These are phyloP conservation scores for Stenodema calcarata DNA, from an alignment of 2,888 invertebrate species.

Conservation along the genomic window DNA sequence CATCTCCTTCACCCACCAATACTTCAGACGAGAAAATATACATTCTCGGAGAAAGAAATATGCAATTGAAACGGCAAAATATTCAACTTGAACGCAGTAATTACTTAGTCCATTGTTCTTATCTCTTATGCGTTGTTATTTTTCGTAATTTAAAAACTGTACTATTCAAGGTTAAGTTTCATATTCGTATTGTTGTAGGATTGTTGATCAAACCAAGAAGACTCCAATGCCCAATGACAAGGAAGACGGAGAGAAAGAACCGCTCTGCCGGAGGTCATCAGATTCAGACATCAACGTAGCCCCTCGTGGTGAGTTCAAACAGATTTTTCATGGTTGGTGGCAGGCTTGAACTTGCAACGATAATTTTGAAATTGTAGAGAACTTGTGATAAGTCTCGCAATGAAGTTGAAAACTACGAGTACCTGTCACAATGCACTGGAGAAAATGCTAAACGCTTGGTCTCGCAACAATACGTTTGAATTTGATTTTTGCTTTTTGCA, in stretches of 20 bases:
- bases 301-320: constrained; percentile 80
- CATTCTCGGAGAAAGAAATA: no score
- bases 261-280: constrained; percentile 81
- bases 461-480: background rate
- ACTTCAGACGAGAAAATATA: no score
- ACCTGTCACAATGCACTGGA: background rate
- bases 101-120: no score
- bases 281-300: constrained; percentile 93
- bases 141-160: no score
- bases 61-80: no score
- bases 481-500: background rate
- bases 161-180: no score
- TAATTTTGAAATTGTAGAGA: background rate
- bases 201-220: constrained; percentile 3
- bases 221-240: background rate
- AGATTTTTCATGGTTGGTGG: background rate
- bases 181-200: background rate
- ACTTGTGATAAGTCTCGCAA: background rate
- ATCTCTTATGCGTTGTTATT: no score
- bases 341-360: background rate
- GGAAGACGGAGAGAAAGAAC: constrained; percentile 57
- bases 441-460: background rate
- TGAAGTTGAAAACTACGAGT: background rate
- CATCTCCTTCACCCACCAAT: no score
- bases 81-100: no score